These are phyloP conservation scores for Cosmorhoe ocellata DNA, from an alignment of 2,888 invertebrate species.

Conservation along the genomic window DNA sequence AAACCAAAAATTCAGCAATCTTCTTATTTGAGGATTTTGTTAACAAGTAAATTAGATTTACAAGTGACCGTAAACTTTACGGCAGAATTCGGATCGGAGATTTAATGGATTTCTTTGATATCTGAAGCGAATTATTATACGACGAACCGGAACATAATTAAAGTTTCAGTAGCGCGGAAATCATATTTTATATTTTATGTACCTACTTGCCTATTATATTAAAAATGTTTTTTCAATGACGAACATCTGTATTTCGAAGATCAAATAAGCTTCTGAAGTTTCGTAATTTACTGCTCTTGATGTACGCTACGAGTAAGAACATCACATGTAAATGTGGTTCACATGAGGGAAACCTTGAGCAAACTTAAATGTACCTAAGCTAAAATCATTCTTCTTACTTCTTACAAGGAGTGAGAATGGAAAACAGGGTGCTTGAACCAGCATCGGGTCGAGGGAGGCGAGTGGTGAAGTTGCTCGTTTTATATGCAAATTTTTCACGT, in stretches of 20 bases:
- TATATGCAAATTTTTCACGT: constrained; percentile 79
- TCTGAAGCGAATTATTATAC: constrained; percentile 46
- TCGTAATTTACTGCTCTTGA: too few relatives aligned
- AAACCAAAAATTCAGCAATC: constrained; percentile 7
- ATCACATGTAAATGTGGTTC: constrained; percentile 40
- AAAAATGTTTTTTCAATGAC: not conserved
- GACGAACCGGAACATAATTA: constrained; percentile 59
- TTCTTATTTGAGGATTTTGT: constrained; percentile 13
- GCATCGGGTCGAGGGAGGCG: constrained; percentile 48
- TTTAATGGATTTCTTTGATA: constrained; percentile 46
- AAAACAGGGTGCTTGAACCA: constrained; percentile 66
- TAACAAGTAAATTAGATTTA: constrained; percentile 31
- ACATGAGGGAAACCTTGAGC: constrained; percentile 29
- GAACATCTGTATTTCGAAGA: not conserved
- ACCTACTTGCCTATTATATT: too few relatives aligned
- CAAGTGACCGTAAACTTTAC: constrained; percentile 24
- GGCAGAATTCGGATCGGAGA: constrained; percentile 26
- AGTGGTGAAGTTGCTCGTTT: constrained; percentile 74
- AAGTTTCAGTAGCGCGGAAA: constrained; percentile 53
- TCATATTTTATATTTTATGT: constrained; percentile 20
- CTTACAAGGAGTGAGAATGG: constrained; percentile 66
- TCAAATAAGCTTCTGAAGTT: too few relatives aligned
- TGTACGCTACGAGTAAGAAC: too few relatives aligned
- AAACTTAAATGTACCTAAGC: constrained; percentile 44
- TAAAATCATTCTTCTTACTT: constrained; percentile 52